Evolutionary conservation across 2,797 vertebrate genomes (phyloP), one percentile per base, ranked within the genome.

Genomic region (Spondyliosoma cantharus): DNA sequence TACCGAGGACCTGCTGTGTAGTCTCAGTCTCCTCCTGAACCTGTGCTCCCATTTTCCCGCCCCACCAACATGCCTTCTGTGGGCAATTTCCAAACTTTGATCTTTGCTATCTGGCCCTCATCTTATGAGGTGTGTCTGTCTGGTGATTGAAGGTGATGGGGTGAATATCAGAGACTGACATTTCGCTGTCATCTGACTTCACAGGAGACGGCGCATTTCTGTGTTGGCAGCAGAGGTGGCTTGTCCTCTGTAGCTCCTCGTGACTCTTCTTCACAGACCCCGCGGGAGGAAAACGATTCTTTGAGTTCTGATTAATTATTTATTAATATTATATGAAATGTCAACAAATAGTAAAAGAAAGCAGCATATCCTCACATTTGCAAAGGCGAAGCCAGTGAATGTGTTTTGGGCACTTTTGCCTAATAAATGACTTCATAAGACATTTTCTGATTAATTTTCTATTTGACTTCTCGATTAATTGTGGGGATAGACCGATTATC

Each of bases 181-280:
- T 90, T 90, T 90, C 64, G 80, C 84, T 90, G 83, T 86, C 86
- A 82, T 87, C 86, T 78, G 66, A 87, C 90, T 87, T 89, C 87
- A 90, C 81, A 88, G 85, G 48, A 37, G 32, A 9, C 50, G 16
- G 53, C 74, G 66, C 65, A 74, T 83, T 68, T 74, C 72, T 56
- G 45, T 37, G 67, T 43, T 58, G 62, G 61, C 74, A 24, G 25
- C 22, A 27, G 71, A 83, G 59, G 56, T 82, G 80, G 25, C 6
- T 15, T 57, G 24, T 62, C 78, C 80, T 85, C n/a, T 22, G 5
- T 1, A 48, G 50, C 27, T 71, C 71, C 42, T 27, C 20, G 15
- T 80, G 73, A 62, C 52, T 64, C 64, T 42, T 45, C 65, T 42
- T 45, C 65, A 49, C 45, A 53, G 29, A 66, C 8, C 45, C 50